Conservation (phyloP, 2,888 invertebrate species). For the Harpagoxenus sublaevis region DNA sequence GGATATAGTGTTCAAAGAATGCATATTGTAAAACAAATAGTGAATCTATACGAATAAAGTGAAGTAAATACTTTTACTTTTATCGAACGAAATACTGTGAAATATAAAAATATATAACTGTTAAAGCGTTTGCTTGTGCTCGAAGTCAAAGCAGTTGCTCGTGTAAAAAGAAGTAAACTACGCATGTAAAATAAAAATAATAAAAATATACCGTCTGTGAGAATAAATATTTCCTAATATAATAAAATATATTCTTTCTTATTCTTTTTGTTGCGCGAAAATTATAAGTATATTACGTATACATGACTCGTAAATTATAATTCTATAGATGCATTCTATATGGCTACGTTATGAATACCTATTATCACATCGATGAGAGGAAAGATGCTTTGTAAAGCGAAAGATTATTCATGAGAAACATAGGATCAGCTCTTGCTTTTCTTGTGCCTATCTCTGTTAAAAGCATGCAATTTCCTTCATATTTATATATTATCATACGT, state of each 20-base stretch:
- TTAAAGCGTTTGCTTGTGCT: background rate
- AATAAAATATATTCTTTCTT: background rate
- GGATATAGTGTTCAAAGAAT: background rate
- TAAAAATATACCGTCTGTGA: background rate
- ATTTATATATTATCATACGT: background rate
- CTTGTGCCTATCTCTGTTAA: background rate
- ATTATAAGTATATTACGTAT: slow-evolving; percentile 9
- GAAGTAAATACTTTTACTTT: background rate
- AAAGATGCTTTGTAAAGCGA: slow-evolving; percentile 24
- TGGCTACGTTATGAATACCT: slow-evolving; percentile 28
- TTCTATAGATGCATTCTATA: background rate
- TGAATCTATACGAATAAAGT: background rate
- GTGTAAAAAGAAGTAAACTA: background rate
- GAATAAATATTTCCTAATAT: background rate
- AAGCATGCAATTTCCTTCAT: slow-evolving; percentile 4
- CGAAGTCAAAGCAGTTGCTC: background rate
- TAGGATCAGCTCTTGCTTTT: slow-evolving; percentile 30
- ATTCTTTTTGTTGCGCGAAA: background rate
- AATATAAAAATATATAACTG: slow-evolving; percentile 20
- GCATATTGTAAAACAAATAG: background rate
- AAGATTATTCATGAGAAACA: slow-evolving; percentile 52
- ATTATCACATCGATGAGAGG: slow-evolving; percentile 38
- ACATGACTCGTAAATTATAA: slow-evolving; percentile 8
- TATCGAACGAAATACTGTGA: background rate
- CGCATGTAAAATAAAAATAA: background rate